Base-by-base conservation (phyloP, 1,140 invertebrate species). In the Stratiolaelaps scimitus region DNA sequence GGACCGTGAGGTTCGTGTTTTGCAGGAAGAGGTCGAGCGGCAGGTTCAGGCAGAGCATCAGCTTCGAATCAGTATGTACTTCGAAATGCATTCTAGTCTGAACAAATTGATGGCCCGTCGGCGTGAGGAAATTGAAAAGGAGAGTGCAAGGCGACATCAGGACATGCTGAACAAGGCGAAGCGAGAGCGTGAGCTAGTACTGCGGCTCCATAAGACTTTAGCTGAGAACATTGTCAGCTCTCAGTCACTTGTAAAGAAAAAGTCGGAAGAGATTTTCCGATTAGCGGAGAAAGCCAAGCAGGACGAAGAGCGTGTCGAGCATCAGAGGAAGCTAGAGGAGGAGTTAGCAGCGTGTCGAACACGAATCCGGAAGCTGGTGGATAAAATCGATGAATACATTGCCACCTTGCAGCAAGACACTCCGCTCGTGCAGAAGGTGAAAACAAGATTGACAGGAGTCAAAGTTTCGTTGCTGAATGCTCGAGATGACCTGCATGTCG, bases 271-370 rank as follows among this genome's bases (percentile, higher is more conserved):
- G 34, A 60, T 60, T 34, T 29, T 60, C 10, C 15, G 34, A n/a
- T 26, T 60, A 23, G 23, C 53, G 2, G 53, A 60, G 10, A 60
- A 60, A 60, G 53, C 53, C n/a, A 60, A 60, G 26, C 53, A 20
- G 34, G 53, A 60, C 17, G 53, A 60, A 26, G 53, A 60, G 23
- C 26, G 34, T 15, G 26, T 60, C 4, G 26, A 29, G 53, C 17
- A 1, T 17, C 53, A 60, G 53, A 60, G 26, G 10, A 26, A 60
- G 10, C 6, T 26, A 29, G 26, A 15, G 5, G 34, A 29, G 6
- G 15, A 29, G 23, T 17, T 26, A 10, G 53, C 26, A 34, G 26
- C 17, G 1, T 15, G 15, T 34, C 26, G 34, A 15, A 26, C 13
- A 5, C 26, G 34, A 34, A 19, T 60, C 17, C 13, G 15, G 23